Conservation (phyloP, 2,113 vertebrate species). For the Accipiter cooperii region DNA sequence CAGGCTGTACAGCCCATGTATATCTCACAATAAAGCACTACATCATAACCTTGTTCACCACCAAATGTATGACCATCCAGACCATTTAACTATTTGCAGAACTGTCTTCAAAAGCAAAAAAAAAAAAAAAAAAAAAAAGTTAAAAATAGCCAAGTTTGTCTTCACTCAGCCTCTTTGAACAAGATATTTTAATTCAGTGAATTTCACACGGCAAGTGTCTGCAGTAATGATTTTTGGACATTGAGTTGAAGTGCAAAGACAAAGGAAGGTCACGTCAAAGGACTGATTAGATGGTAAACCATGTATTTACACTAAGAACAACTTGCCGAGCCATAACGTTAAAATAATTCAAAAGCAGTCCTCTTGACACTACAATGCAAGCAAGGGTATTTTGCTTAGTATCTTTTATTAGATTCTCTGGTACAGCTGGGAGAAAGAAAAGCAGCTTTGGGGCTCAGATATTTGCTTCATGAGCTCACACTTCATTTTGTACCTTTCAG, state of each 20-base stretch:
- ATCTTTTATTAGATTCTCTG: background rate
- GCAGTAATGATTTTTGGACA: background rate
- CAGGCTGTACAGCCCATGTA: background rate
- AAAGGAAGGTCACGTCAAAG: background rate
- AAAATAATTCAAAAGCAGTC: background rate
- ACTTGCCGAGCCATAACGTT: background rate
- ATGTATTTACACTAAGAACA: background rate
- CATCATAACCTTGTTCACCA: background rate
- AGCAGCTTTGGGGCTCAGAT: background rate
- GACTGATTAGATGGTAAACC: background rate
- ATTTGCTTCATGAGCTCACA: background rate
- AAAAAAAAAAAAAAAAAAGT: background rate
- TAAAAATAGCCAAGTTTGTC: background rate
- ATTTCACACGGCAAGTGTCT: background rate
- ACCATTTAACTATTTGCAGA: background rate
- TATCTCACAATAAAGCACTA: background rate
- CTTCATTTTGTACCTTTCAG: background rate
- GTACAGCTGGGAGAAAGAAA: background rate
- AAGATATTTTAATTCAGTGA: background rate
- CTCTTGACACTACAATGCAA: background rate
- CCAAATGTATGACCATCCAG: background rate
- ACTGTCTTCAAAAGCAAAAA: background rate
- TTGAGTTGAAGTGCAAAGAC: background rate
- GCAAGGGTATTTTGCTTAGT: background rate
- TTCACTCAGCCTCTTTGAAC: background rate